These are phyloP conservation scores for Imbricaverruca yamaguchii DNA, from an alignment of 2,888 invertebrate genomes.

Conservation along the genomic window DNA sequence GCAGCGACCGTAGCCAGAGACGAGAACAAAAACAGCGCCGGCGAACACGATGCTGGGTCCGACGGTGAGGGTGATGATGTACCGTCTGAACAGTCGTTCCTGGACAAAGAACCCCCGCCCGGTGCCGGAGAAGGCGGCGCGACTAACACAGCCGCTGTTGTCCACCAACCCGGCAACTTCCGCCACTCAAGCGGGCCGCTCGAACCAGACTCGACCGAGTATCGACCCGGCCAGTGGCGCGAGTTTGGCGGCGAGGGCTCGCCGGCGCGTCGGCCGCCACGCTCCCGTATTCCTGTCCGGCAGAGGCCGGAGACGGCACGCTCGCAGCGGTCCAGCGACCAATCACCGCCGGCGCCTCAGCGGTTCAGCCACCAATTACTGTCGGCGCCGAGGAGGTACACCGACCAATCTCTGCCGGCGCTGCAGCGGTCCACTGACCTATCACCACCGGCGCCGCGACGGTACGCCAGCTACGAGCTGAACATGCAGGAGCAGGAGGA, in stretches of 20 bases:
- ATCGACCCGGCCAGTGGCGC: slow-evolving; percentile 1
- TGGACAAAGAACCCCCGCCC: too few species aligned
- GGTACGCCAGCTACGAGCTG: neutral
- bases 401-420: neutral
- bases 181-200: neutral
- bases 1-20: neutral
- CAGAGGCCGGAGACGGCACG: neutral
- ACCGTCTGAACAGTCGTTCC: neutral
- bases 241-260: neutral
- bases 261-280: neutral
- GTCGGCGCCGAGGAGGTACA: too few species aligned
- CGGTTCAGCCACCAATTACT: neutral
- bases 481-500: neutral
- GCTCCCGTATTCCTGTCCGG: neutral
- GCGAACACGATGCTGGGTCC: neutral
- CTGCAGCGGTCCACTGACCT: neutral
- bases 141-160: neutral
- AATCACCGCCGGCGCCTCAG: neutral
- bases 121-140: neutral
- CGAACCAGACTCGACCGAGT: neutral
- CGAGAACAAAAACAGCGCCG: neutral
- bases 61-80: neutral
- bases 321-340: neutral
- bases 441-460: neutral
- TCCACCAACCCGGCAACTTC: neutral